These are phyloP conservation scores for Coleophora deauratella DNA, from an alignment of 2,888 invertebrate species.

Conservation along the genomic window DNA sequence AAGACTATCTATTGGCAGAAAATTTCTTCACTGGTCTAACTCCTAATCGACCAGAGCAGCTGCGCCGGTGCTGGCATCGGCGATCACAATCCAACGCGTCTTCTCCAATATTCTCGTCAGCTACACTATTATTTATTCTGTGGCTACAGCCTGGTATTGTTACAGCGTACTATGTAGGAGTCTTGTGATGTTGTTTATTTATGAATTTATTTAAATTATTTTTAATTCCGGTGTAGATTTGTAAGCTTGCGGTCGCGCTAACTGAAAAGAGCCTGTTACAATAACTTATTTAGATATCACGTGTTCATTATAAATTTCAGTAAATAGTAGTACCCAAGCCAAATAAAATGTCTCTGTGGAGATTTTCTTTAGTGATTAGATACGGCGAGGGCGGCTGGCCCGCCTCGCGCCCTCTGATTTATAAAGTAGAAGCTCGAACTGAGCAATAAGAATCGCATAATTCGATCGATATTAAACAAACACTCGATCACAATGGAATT, in stretches of 20 bases:
- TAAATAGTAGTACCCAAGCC: constrained; percentile 33
- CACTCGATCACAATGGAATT: constrained; percentile 9
- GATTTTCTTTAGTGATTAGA: constrained; percentile 44
- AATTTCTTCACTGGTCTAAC: background rate
- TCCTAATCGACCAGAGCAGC: constrained; percentile 10
- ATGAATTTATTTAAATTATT: constrained; percentile 39
- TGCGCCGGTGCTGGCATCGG: constrained; percentile 44
- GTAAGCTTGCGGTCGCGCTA: constrained; percentile 35
- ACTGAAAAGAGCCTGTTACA: constrained; percentile 14
- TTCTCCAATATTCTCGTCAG: background rate
- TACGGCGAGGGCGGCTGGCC: constrained; percentile 51
- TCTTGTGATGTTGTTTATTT: constrained; percentile 32
- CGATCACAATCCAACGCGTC: constrained; percentile 6
- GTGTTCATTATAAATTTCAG: constrained; percentile 22
- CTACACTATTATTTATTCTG: constrained; percentile 1
- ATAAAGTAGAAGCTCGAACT: constrained; percentile 34
- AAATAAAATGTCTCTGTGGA: constrained; percentile 43
- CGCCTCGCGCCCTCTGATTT: constrained; percentile 43
- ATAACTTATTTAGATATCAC: constrained; percentile 7
- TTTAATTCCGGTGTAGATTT: constrained; percentile 41
- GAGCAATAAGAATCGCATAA: constrained; percentile 36
- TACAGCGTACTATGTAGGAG: background rate
- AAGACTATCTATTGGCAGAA: no score
- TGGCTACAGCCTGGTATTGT: background rate
- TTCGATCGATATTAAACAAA: constrained; percentile 13